phyloP scores from a whole-genome alignment of 2,888 invertebrate genomes.

The Incurvaria masculella region DNA sequence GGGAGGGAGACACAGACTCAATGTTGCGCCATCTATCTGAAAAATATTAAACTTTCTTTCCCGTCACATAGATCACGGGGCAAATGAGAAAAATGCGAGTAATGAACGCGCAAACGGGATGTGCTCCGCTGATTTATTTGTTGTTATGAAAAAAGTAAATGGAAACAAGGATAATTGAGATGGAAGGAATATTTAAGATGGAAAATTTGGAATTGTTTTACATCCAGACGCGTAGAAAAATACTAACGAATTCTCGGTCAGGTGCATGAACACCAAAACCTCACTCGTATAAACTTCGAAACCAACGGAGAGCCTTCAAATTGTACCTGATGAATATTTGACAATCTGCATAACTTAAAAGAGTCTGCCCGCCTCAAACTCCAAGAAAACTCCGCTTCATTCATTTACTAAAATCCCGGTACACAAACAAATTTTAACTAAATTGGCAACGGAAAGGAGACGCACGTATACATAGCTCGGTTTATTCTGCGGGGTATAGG shows the following conservation, averaged over 20 bases:
- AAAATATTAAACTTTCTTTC: constrained; percentile 15
- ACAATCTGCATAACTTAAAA: neutral
- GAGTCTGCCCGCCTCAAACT: neutral
- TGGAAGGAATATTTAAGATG: too few species aligned
- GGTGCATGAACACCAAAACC: too few species aligned
- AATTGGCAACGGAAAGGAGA: constrained; percentile 30
- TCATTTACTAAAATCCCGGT: neutral
- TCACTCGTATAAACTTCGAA: too few species aligned
- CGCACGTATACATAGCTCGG: constrained; percentile 8
- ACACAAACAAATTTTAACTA: constrained; percentile 45
- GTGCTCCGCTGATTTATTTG: neutral
- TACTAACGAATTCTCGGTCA: too few species aligned
- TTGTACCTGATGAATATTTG: neutral
- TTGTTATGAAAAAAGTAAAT: neutral
- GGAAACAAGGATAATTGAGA: too few species aligned
- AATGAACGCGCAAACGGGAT: neutral
- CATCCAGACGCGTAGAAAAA: too few species aligned
- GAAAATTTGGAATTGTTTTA: too few species aligned
- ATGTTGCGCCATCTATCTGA: constrained; percentile 21
- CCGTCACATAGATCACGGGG: neutral
- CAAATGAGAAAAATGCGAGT: neutral
- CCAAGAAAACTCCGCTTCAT: neutral
- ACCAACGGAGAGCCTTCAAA: too few species aligned
- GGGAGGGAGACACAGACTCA: neutral
- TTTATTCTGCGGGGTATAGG: constrained; percentile 3